Conservation (phyloP, 2,113 vertebrate genomes). For the Columba janthina region DNA sequence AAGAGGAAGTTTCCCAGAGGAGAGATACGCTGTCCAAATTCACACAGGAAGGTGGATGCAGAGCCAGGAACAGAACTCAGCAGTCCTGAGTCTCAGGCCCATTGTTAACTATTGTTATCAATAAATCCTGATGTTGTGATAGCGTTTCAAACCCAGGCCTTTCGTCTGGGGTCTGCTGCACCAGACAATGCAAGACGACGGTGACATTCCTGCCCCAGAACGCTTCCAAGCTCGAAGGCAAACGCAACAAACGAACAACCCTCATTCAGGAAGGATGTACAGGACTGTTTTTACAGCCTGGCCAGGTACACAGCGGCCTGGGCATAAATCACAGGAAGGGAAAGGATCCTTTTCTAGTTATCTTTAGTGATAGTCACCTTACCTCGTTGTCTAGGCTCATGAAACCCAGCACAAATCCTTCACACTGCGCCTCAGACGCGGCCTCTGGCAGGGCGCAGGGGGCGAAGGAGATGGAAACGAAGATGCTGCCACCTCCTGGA, state of each 20-base stretch:
- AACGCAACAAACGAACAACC: neutral
- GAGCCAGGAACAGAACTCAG: constrained; percentile 27
- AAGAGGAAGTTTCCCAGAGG: constrained; percentile 22
- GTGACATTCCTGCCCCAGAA: neutral
- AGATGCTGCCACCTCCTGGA: constrained; percentile 80
- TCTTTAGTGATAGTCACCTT: neutral
- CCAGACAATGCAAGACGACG: neutral
- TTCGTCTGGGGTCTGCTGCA: neutral
- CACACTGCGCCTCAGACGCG: constrained; percentile 65
- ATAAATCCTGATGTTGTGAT: neutral
- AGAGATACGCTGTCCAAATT: neutral
- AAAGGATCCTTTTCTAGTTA: neutral
- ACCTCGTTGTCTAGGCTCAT: constrained; percentile 88
- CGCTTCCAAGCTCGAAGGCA: neutral
- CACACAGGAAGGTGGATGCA: constrained; percentile 4
- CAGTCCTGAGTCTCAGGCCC: neutral
- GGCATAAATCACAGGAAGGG: neutral
- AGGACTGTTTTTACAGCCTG: neutral
- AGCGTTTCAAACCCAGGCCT: neutral
- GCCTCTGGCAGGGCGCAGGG: constrained; percentile 73
- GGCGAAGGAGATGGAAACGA: constrained; percentile 83
- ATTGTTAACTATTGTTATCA: constrained; percentile 10
- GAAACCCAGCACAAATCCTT: constrained; percentile 81
- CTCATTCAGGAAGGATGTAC: neutral
- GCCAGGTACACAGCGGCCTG: neutral